Conservation (phyloP, 92 coral and sea anemone genomes). For the Hydrozoanthus gracilis region DNA sequence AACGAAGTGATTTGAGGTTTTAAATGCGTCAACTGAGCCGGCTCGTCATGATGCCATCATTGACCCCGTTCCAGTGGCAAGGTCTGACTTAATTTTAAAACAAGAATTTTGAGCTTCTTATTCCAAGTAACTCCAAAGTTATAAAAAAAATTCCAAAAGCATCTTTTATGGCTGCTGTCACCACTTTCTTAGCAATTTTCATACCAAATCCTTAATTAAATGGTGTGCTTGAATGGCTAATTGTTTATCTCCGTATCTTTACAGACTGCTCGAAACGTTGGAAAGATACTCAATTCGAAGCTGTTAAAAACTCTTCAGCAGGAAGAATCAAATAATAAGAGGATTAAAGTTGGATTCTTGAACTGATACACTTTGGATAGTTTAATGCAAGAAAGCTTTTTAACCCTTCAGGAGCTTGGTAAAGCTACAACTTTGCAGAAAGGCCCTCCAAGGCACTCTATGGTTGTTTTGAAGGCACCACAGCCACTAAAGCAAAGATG, state of each 20-base stretch:
- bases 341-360: slow-evolving; percentile 88
- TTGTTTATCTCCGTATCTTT: background rate
- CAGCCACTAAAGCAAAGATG: too few species aligned
- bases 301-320: slow-evolving; percentile 78
- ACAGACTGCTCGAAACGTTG: slow-evolving; percentile 86
- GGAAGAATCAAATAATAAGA: slow-evolving; percentile 70
- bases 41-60: slow-evolving; percentile 64
- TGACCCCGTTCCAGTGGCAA: background rate
- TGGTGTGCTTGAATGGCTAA: background rate
- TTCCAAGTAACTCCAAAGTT: too few species aligned
- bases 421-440: too few species aligned
- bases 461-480: too few species aligned
- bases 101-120: too few species aligned
- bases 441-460: too few species aligned
- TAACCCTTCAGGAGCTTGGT: too few species aligned
- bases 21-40: slow-evolving; percentile 59
- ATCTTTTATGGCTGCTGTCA: background rate
- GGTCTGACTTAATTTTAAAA: too few species aligned
- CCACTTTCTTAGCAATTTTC: background rate
- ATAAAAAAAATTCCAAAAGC: too few species aligned
- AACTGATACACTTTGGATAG: slow-evolving; percentile 22
- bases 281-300: slow-evolving; percentile 76
- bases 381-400: too few species aligned
- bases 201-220: background rate
- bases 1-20: too few species aligned